Conservation (phyloP, 2,797 vertebrate genomes). For the Tragelaphus eurycerus region DNA sequence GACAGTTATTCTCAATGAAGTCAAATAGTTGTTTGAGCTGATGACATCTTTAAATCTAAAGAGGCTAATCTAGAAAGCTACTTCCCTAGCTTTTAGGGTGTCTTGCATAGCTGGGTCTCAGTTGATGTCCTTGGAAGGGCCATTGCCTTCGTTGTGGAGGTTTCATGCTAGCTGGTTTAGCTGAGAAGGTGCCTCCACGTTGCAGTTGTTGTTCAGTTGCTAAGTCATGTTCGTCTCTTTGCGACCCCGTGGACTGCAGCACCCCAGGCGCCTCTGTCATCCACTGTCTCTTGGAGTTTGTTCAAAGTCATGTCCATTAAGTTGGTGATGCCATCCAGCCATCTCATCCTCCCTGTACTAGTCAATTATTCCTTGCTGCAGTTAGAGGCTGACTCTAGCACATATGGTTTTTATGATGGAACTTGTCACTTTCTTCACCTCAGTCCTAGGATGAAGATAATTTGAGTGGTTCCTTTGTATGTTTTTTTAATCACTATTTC, state of each 20-base stretch:
- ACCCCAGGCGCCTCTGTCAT: neutral
- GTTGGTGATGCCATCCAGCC: neutral
- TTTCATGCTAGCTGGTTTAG: neutral
- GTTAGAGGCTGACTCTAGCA: neutral
- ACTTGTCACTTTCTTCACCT: neutral
- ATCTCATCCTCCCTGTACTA: neutral
- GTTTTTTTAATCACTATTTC: conserved; percentile 4
- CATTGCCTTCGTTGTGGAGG: neutral
- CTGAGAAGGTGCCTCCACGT: neutral
- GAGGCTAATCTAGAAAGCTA: neutral
- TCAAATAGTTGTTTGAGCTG: neutral
- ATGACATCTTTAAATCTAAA: conserved; percentile 12
- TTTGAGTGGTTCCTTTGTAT: conserved; percentile 11
- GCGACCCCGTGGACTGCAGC: neutral
- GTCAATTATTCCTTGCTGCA: neutral
- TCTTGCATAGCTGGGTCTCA: neutral
- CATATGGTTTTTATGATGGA: neutral
- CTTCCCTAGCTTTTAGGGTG: neutral
- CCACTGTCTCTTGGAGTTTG: neutral
- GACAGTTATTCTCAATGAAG: conserved; percentile 39
- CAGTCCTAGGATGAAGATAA: neutral
- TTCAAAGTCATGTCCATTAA: neutral
- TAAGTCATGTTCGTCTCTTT: neutral
- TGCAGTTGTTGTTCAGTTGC: neutral
- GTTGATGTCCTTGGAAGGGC: neutral